Evolutionary conservation across 2,797 vertebrate species (phyloP), one percentile per base, ranked within the genome.

Genomic region (Thalassophryne amazonica): DNA sequence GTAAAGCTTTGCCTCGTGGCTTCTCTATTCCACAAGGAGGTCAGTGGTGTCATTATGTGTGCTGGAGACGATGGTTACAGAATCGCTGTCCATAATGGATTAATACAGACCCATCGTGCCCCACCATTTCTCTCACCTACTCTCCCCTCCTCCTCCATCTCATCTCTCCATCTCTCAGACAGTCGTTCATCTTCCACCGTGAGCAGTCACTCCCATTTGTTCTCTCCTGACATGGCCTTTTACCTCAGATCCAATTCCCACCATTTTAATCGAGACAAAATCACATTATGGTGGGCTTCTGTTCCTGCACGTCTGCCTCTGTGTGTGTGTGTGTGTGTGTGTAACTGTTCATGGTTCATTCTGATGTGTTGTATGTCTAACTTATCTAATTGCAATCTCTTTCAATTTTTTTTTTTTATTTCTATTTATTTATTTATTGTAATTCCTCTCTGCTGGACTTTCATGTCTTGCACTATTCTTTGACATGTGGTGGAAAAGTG

Each of bases 181-280:
- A 75, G 69, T 84, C 78, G 58, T 84, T 87, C 80, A 85, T 87
- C 84, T 87, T 87, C 76, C 52, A 13, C 50, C 47, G 14, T 37
- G 60, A 50, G 64, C 62, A 23, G 43, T 60, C 52, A 62, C 62
- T 78, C 70, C 73, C 81, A 85, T 88, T 83, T 84, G 76, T 78
- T 82, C 76, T 77, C 73, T 69, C 80, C 52, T 82, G 86, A 88
- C 84, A 78, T 80, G 86, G 78, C 83, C 85, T 86, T 86, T 87
- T 87, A 83, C 84, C 73, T 79, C 76, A 78, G 76, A 86, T 88
- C 86, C 82, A 87, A 88, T 87, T 84, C 81, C 73, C 77, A 70
- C 77, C 66, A 73, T 87, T 87, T 86, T 85, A 86, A 89, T 88
- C 81, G 69, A 70, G 82, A 73, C 71, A 59, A 79, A 86, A 86